Evolutionary conservation across 2,797 vertebrate genomes (phyloP).

Genomic region (Propithecus perrieri): DNA sequence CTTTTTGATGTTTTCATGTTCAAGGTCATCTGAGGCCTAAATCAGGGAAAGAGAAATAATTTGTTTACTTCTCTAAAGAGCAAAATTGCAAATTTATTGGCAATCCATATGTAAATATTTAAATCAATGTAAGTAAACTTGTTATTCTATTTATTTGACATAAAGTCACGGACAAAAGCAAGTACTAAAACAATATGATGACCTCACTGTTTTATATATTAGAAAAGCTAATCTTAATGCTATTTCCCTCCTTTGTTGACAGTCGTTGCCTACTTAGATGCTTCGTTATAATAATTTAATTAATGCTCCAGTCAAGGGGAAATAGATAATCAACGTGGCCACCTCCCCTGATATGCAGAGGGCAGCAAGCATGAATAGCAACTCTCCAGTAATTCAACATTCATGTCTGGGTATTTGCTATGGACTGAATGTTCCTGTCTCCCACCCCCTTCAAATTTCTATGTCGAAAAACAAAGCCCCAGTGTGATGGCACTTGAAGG

Average conservation of each 20-base stretch:
- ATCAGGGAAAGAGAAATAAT: constrained; percentile 79
- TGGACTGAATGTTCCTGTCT: neutral
- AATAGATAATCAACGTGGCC: neutral
- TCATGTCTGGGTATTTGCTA: neutral
- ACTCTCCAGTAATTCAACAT: neutral
- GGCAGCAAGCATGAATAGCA: neutral
- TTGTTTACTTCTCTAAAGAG: constrained; percentile 64
- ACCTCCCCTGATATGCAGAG: neutral
- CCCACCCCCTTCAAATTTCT: neutral
- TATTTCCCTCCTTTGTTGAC: neutral
- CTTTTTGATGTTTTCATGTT: constrained; percentile 98
- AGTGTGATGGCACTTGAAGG: neutral
- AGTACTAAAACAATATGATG: neutral
- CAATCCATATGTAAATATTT: neutral
- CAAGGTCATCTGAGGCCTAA: constrained; percentile 94
- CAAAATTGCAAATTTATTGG: constrained; percentile 20
- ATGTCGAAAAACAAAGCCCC: neutral
- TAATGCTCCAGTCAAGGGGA: neutral
- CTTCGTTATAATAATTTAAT: neutral
- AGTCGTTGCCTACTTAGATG: neutral
- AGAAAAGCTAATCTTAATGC: neutral
- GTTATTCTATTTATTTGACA: constrained; percentile 8
- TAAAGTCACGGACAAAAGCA: neutral
- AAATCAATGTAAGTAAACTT: neutral
- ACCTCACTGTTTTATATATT: neutral